Conservation (phyloP, 2,797 vertebrate species). For the Bradypodion ventrale region DNA sequence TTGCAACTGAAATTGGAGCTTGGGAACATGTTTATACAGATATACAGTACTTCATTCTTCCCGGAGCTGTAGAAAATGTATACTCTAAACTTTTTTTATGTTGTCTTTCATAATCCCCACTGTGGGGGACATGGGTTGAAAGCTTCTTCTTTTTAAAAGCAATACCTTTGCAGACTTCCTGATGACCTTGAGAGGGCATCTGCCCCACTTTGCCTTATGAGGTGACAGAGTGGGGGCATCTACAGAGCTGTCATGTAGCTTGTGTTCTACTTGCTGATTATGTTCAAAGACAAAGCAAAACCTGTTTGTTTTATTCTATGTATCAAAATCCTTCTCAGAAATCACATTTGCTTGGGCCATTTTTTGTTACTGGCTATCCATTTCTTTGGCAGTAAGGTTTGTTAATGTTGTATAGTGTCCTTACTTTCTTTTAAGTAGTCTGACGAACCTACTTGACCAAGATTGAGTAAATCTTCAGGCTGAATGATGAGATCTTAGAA, state of each 20-base stretch:
- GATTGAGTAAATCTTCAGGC: not conserved
- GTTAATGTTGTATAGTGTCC: not conserved
- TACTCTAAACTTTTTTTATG: not conserved
- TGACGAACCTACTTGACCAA: not conserved
- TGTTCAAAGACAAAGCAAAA: not conserved
- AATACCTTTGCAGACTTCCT: not conserved
- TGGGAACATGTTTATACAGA: too few species aligned
- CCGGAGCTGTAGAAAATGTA: not conserved
- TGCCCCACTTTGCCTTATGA: not conserved
- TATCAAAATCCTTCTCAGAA: not conserved
- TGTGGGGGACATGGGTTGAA: not conserved
- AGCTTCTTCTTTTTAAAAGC: not conserved
- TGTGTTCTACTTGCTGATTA: not conserved
- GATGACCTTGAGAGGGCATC: not conserved
- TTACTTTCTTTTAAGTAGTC: not conserved
- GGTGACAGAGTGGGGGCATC: too few species aligned
- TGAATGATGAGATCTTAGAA: too few species aligned
- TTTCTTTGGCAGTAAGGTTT: not conserved
- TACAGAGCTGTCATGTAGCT: not conserved
- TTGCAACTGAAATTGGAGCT: too few species aligned
- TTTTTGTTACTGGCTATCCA: not conserved
- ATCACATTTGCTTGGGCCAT: not conserved
- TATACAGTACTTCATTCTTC: not conserved
- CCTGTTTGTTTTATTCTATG: not conserved
- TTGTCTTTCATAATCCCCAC: not conserved